Conservation (phyloP, 2,888 invertebrate species). For the Quadroppia sp. region DNA sequence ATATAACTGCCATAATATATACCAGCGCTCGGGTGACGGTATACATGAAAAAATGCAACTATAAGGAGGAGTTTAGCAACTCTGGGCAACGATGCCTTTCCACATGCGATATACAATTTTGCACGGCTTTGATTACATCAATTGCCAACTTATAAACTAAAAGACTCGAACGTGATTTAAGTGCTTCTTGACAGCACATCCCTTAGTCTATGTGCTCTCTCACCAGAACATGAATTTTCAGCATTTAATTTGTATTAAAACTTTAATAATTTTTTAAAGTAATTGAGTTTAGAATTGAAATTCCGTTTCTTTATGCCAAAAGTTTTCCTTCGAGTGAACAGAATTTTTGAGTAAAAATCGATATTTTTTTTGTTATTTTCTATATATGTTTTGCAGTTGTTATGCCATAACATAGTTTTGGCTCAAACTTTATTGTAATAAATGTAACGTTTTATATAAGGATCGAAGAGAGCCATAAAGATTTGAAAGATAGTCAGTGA, state of each 20-base stretch:
- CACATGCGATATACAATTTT: slow-evolving; percentile 11
- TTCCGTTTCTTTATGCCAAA: background rate
- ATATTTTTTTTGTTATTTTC: background rate
- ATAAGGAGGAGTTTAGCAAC: slow-evolving; percentile 33
- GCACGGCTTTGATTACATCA: slow-evolving; percentile 29
- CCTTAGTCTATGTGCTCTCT: slow-evolving; percentile 28
- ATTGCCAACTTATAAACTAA: slow-evolving; percentile 24
- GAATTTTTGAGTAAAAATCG: background rate
- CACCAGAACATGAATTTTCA: slow-evolving; percentile 17
- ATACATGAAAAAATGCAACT: slow-evolving; percentile 32
- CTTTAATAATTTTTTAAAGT: background rate
- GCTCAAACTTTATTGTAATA: background rate
- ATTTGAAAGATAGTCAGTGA: slow-evolving; percentile 33
- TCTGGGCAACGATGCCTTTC: slow-evolving; percentile 14
- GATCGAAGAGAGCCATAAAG: slow-evolving; percentile 26
- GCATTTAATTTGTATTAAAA: background rate
- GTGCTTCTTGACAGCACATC: slow-evolving; percentile 36
- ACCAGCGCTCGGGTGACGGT: slow-evolving; percentile 8
- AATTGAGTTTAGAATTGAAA: background rate
- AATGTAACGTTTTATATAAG: slow-evolving; percentile 25
- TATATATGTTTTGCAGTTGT: background rate
- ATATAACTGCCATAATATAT: background rate
- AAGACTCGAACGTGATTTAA: slow-evolving; percentile 30
- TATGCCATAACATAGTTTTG: background rate
- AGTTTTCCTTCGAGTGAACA: background rate